Evolutionary conservation across 2,888 invertebrate species (phyloP), one percentile per base, ranked within the genome.

Genomic region (Agonum fuliginosum): DNA sequence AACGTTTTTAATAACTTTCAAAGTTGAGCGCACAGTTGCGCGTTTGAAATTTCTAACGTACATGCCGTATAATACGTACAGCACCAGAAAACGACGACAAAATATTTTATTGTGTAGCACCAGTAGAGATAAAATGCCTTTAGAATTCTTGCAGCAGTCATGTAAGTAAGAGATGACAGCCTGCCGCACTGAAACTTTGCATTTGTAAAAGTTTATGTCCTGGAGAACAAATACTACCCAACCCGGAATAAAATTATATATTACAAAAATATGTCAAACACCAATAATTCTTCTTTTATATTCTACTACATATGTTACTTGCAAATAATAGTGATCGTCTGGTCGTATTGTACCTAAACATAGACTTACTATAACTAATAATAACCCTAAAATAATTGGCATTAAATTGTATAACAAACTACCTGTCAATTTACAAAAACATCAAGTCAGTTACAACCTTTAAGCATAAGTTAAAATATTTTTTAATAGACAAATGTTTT

Each of bases 141-240:
- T 73, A 73, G 58, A 58, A 73, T 73, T 73, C 73, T 37, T 41
- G 73, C 14, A 58, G 27, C 37, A 73, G 58, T 51, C 58, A 41
- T 73, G 58, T 73, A 73, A 71, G 71, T 71, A 71, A 71, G 48
- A 71, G 48, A 48, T 46, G 48, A 71, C 71, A 71, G 48, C 71
- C n/a, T 54, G 65, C 34, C 34, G 22, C 51, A 8, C 24, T 17
- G 10, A 24, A 73, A 73, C 73, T 73, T 73, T 73, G 54, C 73
- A 73, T 73, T n/a, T n/a, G n/a, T n/a, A n/a, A n/a, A n/a, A n/a
- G n/a, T n/a, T n/a, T n/a, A n/a, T n/a, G n/a, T n/a, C n/a, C n/a
- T n/a, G n/a, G n/a, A n/a, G n/a, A n/a, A n/a, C n/a, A n/a, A n/a
- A n/a, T n/a, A n/a, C n/a, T n/a, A n/a, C n/a, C n/a, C 43, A 14